A percentile compares a stretch with the other conserved stretches of the same genome.
phyloP scores from a whole-genome alignment of 2,113 vertebrate species.

The Pampusana beccarii region DNA sequence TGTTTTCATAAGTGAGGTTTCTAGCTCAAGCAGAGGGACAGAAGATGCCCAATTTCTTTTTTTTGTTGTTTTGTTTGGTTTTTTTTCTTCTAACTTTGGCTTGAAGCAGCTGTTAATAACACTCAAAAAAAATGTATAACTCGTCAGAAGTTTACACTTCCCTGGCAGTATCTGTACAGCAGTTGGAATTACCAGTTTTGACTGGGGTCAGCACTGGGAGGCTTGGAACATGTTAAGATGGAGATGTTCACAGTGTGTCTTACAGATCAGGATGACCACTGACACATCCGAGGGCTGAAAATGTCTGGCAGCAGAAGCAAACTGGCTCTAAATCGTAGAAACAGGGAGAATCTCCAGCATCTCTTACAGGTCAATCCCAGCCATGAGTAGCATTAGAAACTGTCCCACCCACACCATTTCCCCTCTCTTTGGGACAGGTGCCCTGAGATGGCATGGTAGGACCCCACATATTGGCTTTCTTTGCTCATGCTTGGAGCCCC shows the following conservation, averaged over 20 bases:
- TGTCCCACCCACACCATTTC: background rate
- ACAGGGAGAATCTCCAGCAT: background rate
- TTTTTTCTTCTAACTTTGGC: background rate
- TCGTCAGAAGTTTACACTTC: background rate
- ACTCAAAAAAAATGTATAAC: background rate
- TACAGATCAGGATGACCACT: background rate
- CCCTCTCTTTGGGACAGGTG: background rate
- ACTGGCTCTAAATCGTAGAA: background rate
- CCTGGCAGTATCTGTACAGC: background rate
- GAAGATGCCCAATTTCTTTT: background rate
- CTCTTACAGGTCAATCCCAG: background rate
- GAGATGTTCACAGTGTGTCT: background rate
- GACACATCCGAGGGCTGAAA: background rate
- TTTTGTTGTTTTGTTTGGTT: background rate
- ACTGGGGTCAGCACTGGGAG: background rate
- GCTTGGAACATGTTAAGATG: background rate
- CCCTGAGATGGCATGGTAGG: no score
- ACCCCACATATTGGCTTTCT: background rate
- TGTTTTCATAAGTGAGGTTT: constrained; percentile 2
- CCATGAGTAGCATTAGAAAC: background rate
- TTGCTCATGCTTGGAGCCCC: background rate
- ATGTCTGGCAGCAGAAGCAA: background rate
- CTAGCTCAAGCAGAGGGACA: background rate
- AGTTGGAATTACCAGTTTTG: background rate
- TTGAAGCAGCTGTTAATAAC: background rate